Evolutionary conservation across 2,888 invertebrate species (phyloP).

Genomic region (Oxytorus armatus): DNA sequence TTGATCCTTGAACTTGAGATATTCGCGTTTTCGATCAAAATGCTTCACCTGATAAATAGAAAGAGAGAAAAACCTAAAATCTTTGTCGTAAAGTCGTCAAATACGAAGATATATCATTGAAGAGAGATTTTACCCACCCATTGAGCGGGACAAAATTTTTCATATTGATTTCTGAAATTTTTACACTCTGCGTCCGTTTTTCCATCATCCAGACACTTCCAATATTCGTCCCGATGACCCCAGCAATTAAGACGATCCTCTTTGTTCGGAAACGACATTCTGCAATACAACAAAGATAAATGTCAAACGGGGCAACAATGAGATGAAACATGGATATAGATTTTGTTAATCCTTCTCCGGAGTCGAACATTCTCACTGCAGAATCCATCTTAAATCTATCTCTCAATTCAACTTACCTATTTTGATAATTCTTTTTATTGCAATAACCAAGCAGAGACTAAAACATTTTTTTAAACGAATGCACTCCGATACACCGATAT

Average conservation of each 20-base stretch:
- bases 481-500: conserved; percentile 19
- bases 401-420: conserved; percentile 61
- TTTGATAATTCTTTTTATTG: conserved; percentile 15
- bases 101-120: neutral
- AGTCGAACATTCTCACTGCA: neutral
- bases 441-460: neutral
- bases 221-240: conserved; percentile 93
- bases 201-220: conserved; percentile 93
- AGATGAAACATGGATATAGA: neutral
- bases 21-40: conserved; percentile 96
- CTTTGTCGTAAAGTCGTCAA: neutral
- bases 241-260: conserved; percentile 93
- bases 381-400: conserved; percentile 9
- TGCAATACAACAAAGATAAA: conserved; percentile 29
- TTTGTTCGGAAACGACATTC: conserved; percentile 93
- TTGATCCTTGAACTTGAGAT: conserved; percentile 94
- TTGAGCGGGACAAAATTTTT: conserved; percentile 91
- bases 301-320: neutral
- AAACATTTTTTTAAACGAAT: conserved; percentile 13
- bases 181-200: conserved; percentile 89
- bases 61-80: conserved; percentile 14
- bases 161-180: conserved; percentile 90
- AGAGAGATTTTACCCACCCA: conserved; percentile 88
- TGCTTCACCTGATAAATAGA: conserved; percentile 89
- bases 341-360: neutral